Conservation (phyloP, 2,797 vertebrate species). For the Potorous gilbertii region DNA sequence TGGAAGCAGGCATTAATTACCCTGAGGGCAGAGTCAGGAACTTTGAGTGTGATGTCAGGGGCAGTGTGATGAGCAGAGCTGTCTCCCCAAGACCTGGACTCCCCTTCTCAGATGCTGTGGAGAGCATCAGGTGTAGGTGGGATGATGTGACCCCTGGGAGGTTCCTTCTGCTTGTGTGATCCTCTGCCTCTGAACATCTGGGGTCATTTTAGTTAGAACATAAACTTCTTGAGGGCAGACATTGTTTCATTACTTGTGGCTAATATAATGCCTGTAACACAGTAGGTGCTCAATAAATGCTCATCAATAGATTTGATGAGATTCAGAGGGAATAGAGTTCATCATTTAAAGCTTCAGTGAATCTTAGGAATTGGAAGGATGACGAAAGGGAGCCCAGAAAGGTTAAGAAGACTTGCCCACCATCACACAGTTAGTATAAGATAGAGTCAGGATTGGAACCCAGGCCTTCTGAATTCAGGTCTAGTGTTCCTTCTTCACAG, state of each 20-base stretch:
- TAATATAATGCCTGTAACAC: background rate
- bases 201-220: background rate
- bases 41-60: too few species aligned
- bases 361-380: background rate
- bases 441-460: background rate
- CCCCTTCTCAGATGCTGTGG: too few species aligned
- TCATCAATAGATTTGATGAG: background rate
- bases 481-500: background rate
- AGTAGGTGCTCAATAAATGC: background rate
- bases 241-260: background rate
- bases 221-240: background rate
- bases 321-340: background rate
- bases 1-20: background rate
- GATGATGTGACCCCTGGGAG: too few species aligned
- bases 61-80: background rate
- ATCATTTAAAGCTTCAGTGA: background rate
- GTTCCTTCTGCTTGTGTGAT: background rate
- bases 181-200: too few species aligned
- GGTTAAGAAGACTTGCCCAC: background rate
- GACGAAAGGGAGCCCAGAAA: background rate
- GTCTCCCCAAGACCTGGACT: too few species aligned
- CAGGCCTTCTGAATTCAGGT: background rate
- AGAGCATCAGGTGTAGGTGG: too few species aligned
- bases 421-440: background rate
- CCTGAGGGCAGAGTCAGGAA: too few species aligned